Base-by-base conservation (phyloP, 2,113 vertebrate genomes). In the Orthonyx spaldingii region DNA sequence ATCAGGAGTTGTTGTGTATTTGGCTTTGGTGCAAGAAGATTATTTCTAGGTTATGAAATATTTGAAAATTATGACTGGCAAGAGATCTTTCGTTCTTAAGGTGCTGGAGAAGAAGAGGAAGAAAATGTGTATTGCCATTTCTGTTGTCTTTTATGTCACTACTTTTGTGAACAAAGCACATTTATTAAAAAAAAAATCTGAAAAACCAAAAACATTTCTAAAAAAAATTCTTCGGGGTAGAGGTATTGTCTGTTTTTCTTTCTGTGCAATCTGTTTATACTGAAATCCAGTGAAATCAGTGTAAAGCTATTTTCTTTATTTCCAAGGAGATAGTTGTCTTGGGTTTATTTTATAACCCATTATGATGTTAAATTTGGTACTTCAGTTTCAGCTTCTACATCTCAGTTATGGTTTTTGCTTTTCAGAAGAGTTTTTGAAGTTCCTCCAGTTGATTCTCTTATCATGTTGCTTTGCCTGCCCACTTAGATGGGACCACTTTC, bases 101-200 rank as follows among this genome's bases (percentile, higher is more conserved):
- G 65, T 97, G 94, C 95, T 96, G 95, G 93, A 94, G 87, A 93
- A 35, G 91, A 94, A 70, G 95, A 94, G 33, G 49, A 89, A 92
- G 94, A 96, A 97, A 97, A 94, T 71, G 68, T 96, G 94, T 96
- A 91, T 96, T 97, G 87, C 95, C 81, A 96, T 97, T 98, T 97
- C 76, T 97, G 96, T 98, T 98, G 97, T 98, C 97, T 97, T 76
- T 97, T 97, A 95, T 97, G 97, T 98, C 97, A 98, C 97, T 97
- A 97, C 95, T 97, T 96, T 97, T 98, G 97, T 98, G 97, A 98
- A 97, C 96, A 97, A 97, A 98, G 97, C 96, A 97, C 97, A 98
- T 97, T 98, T 98, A 98, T 98, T 98, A 98, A 98, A 98, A 98
- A 98, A 98, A 97, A 89, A 22, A 41, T 11, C 8, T 76, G 11